Conservation (phyloP, 2,113 vertebrate genomes). For the Eidolon helvum region DNA sequence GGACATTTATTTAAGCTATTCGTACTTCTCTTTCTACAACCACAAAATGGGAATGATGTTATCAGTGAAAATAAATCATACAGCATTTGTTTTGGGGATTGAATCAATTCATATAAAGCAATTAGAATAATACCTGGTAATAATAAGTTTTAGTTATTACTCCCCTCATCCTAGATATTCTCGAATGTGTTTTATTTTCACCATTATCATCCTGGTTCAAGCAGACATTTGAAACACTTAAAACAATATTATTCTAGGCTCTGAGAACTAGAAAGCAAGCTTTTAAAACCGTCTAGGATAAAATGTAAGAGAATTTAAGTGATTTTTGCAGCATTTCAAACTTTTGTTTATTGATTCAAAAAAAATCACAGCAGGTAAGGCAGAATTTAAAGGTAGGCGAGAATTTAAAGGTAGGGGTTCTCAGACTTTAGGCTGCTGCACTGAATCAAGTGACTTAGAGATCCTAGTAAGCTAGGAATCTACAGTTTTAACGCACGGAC, state of each 20-base stretch:
- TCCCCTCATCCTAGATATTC: not conserved
- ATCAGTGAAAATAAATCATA: not conserved
- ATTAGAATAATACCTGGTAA: not conserved
- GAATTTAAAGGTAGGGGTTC: not conserved
- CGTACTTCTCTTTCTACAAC: not conserved
- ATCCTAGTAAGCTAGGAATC: not conserved
- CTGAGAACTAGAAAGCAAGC: not conserved
- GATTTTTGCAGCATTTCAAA: constrained; percentile 33
- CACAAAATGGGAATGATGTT: not conserved
- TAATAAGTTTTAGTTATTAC: not conserved
- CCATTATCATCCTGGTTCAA: not conserved
- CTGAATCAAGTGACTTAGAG: not conserved
- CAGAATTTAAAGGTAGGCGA: not conserved
- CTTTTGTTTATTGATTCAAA: not conserved
- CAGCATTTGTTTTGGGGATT: not conserved
- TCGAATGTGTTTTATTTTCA: not conserved
- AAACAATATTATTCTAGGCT: not conserved
- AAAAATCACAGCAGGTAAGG: not conserved
- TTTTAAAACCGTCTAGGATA: not conserved
- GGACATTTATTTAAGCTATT: not conserved
- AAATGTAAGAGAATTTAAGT: not conserved
- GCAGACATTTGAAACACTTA: constrained; percentile 16
- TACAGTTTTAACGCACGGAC: not conserved
- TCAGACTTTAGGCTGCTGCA: not conserved
- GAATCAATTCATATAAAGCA: not conserved